phyloP scores from a whole-genome alignment of 2,797 vertebrate species.

The Sciurus vulgaris region DNA sequence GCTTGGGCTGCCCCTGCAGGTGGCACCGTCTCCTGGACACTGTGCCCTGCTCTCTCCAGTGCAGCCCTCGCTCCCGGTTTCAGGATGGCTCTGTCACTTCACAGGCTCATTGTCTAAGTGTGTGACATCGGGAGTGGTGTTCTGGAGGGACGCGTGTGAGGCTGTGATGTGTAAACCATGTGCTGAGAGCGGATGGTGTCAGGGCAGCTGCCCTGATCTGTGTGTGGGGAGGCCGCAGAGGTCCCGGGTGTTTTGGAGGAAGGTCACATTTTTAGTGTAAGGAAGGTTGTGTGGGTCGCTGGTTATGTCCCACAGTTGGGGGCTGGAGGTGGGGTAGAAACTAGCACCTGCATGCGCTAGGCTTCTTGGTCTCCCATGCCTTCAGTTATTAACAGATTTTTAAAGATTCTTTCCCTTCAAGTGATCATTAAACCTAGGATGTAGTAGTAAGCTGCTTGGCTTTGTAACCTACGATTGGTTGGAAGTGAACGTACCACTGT shows the following conservation, averaged over 20 bases:
- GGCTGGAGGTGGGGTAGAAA: not conserved
- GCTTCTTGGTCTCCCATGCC: not conserved
- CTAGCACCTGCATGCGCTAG: not conserved
- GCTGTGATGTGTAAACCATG: too few species aligned
- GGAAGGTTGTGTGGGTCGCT: not conserved
- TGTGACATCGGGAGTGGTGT: not conserved
- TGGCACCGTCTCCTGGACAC: not conserved
- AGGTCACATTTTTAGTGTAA: not conserved
- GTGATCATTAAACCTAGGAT: not conserved
- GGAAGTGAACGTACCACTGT: not conserved
- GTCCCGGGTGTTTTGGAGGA: not conserved
- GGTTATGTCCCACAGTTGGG: not conserved
- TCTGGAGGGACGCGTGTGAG: not conserved
- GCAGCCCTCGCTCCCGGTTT: not conserved
- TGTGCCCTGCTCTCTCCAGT: not conserved
- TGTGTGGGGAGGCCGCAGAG: not conserved
- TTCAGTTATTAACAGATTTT: too few species aligned
- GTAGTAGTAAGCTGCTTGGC: not conserved
- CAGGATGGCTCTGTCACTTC: not conserved
- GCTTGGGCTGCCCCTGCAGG: fast-evolving
- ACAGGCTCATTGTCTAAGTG: too few species aligned
- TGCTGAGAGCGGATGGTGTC: too few species aligned
- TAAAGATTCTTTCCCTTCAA: not conserved
- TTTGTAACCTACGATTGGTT: not conserved
- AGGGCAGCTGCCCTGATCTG: not conserved